Percentiles rank a stretch among this genome's conserved stretches.
Evolutionary conservation across 2,797 vertebrate genomes (phyloP).

Genomic region (Chelon auratus): DNA sequence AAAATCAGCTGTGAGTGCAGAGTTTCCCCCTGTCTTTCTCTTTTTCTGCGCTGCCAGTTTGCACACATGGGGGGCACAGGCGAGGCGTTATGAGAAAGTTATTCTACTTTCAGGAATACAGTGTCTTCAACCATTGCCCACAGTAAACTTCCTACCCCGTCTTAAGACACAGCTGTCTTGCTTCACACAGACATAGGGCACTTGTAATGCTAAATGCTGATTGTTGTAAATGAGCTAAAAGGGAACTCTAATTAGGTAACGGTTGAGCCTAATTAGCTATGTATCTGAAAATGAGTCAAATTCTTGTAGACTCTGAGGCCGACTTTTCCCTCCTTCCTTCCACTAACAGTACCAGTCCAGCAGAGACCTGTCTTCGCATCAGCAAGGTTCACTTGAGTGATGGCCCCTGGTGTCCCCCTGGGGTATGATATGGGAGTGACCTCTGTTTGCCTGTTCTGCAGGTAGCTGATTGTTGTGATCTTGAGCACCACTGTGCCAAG

Average conservation of each 20-base stretch:
- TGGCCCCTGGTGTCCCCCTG: no score
- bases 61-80: no score
- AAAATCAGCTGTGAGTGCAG: background rate
- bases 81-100: no score
- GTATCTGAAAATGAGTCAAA: background rate
- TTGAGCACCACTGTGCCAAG: no score
- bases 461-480: no score
- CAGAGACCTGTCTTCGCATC: background rate
- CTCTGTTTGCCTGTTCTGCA: no score
- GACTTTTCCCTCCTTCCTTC: background rate
- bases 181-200: background rate
- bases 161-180: background rate
- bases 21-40: no score
- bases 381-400: background rate
- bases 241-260: background rate
- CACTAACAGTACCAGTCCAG: background rate
- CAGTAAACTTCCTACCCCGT: no score
- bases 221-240: background rate
- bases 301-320: background rate
- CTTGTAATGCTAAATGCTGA: background rate
- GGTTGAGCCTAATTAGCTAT: background rate
- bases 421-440: no score
- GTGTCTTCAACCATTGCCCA: no score
- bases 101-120: no score
- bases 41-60: no score